phyloP scores from a whole-genome alignment of 2,888 invertebrate genomes.

The Trachelus iudaicus region DNA sequence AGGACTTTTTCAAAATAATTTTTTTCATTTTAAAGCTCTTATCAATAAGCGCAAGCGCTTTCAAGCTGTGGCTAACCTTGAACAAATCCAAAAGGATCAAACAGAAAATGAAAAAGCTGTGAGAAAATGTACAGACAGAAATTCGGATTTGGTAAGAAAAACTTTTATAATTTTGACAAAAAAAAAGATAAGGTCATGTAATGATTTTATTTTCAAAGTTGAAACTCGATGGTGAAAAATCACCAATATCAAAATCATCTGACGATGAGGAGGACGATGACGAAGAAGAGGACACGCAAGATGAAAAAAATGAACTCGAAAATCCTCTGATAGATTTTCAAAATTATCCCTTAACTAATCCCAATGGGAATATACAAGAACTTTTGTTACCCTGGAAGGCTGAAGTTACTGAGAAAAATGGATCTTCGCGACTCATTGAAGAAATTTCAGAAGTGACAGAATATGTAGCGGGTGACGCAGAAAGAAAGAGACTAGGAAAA shows the following conservation, averaged over 20 bases:
- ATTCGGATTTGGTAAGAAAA: not conserved
- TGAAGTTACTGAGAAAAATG: constrained; percentile 26
- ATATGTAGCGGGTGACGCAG: constrained; percentile 24
- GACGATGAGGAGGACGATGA: constrained; percentile 25
- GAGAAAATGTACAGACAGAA: not conserved
- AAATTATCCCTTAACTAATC: not conserved
- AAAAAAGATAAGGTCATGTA: not conserved
- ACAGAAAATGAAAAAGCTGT: not conserved
- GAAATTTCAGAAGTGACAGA: constrained; percentile 27
- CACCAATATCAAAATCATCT: constrained; percentile 7
- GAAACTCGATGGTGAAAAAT: constrained; percentile 39
- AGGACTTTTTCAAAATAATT: not conserved
- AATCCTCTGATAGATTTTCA: not conserved
- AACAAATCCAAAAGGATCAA: not conserved
- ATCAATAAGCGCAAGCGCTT: constrained; percentile 28
- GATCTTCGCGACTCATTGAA: constrained; percentile 30
- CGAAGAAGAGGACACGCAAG: constrained; percentile 33
- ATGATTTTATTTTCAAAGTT: constrained; percentile 24
- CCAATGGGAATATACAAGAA: constrained; percentile 23
- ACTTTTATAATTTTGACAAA: not conserved
- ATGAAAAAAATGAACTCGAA: constrained; percentile 28
- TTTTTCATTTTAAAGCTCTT: constrained; percentile 23
- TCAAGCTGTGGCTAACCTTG: constrained; percentile 15
- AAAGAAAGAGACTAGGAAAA: constrained; percentile 18
- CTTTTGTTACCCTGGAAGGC: constrained; percentile 40